Percentiles rank a stretch among this genome's conserved stretches.
phyloP scores from a whole-genome alignment of 2,888 invertebrate species.

The Sericinus montela region DNA sequence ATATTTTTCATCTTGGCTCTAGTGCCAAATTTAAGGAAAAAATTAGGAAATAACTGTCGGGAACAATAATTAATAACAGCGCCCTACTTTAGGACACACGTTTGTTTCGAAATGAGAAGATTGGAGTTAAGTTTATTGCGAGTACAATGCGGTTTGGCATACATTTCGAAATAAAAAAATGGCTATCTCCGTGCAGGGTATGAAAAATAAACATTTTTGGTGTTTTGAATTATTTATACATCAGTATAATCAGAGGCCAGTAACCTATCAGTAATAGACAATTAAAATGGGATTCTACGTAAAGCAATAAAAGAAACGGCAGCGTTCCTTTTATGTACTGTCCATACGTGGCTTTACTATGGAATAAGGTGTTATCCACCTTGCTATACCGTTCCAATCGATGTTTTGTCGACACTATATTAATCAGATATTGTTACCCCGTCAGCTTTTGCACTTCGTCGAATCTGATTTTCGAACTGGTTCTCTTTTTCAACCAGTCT shows the following conservation, averaged over 20 bases:
- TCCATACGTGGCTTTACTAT: slow-evolving; percentile 49
- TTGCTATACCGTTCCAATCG: slow-evolving; percentile 35
- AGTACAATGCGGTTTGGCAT: no score
- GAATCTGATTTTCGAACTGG: slow-evolving; percentile 50
- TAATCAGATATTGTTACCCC: slow-evolving; percentile 68
- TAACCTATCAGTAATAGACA: slow-evolving; percentile 11
- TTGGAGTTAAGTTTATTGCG: no score
- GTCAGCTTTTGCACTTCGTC: slow-evolving; percentile 72
- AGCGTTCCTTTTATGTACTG: slow-evolving; percentile 22
- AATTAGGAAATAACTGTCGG: slow-evolving; percentile 12
- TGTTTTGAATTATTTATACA: not conserved
- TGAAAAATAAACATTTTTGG: no score
- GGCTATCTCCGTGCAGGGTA: no score
- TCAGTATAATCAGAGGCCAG: slow-evolving; percentile 4
- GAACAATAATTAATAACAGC: slow-evolving; percentile 3
- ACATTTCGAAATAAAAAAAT: no score
- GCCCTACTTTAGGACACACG: not conserved
- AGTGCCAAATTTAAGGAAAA: slow-evolving; percentile 10
- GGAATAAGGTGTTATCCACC: slow-evolving; percentile 41
- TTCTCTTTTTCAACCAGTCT: slow-evolving; percentile 52
- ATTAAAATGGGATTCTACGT: slow-evolving; percentile 13
- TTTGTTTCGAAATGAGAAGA: not conserved
- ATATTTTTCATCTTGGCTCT: slow-evolving; percentile 11
- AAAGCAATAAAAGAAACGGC: slow-evolving; percentile 14
- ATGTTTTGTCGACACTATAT: slow-evolving; percentile 53